These are phyloP conservation scores for Apostichopus californicus DNA, from an alignment of 35 echinoderm and acorn worm species.

Conservation along the genomic window DNA sequence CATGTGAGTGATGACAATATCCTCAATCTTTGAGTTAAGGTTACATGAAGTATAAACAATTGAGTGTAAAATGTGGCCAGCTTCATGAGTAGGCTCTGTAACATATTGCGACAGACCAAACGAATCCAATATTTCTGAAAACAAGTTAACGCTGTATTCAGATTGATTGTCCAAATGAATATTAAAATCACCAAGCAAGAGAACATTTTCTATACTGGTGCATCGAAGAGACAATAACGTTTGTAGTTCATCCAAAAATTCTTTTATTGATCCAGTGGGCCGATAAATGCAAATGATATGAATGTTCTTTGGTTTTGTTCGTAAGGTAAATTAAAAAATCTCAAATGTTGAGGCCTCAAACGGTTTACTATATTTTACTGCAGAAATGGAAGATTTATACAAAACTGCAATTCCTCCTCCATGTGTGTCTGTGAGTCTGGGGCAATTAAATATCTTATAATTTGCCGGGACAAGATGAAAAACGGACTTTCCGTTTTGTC, in stretches of 20 bases:
- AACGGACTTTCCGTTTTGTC: not conserved
- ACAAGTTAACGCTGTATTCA: not conserved
- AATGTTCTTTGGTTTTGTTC: not conserved
- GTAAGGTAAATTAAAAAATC: not conserved
- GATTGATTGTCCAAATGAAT: not conserved
- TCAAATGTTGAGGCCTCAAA: not conserved
- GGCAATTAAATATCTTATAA: conserved; percentile 16
- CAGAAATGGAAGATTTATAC: not conserved
- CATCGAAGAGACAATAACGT: not conserved
- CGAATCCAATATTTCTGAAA: conserved; percentile 5
- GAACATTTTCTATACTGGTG: not conserved
- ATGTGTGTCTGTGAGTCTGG: not conserved
- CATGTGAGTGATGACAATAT: no score
- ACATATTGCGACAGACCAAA: no score
- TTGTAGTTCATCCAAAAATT: conserved; percentile 38
- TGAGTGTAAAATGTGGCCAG: conserved; percentile 33
- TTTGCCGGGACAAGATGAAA: not conserved
- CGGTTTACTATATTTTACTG: no score
- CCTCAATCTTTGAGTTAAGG: no score
- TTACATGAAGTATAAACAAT: not conserved
- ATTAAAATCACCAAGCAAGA: conserved; percentile 44
- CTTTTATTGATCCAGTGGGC: not conserved
- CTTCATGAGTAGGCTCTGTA: not conserved
- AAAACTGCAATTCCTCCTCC: not conserved
- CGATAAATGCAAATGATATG: conserved; percentile 16